phyloP scores from a whole-genome alignment of 2,113 vertebrate genomes.

The Etheostoma spectabile region DNA sequence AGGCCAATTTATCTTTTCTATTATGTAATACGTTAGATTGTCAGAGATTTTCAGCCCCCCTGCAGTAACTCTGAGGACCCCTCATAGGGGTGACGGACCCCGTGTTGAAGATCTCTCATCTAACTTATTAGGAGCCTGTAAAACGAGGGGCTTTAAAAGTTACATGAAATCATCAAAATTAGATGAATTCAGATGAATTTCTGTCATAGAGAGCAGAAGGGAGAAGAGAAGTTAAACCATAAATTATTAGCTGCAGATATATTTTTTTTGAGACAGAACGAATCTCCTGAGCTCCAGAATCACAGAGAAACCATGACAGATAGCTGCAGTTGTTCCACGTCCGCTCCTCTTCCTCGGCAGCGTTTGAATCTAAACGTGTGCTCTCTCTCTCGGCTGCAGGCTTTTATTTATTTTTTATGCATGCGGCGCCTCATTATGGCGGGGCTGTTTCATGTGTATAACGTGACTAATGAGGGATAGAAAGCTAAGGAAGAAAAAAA shows the following conservation, averaged over 20 bases:
- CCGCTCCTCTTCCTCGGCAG: background rate
- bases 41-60: too few species aligned
- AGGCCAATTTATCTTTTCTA: too few species aligned
- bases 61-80: too few species aligned
- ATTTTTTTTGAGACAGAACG: background rate
- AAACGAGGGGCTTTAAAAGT: too few species aligned
- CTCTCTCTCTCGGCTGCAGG: background rate
- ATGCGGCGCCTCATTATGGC: slow-evolving; percentile 1
- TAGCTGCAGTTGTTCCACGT: background rate
- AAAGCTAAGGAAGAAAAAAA: background rate
- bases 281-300: background rate
- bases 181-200: background rate
- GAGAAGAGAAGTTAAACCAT: background rate
- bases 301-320: background rate
- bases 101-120: too few species aligned
- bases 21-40: too few species aligned
- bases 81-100: too few species aligned
- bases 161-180: too few species aligned
- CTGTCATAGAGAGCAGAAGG: background rate
- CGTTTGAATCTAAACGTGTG: background rate
- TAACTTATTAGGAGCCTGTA: too few species aligned
- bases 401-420: background rate
- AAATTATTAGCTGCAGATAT: slow-evolving; percentile 12
- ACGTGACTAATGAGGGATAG: slow-evolving; percentile 37
- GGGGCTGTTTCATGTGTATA: slow-evolving; percentile 14